Evolutionary conservation across 2,888 invertebrate genomes (phyloP).

Genomic region (Drosophila merina): DNA sequence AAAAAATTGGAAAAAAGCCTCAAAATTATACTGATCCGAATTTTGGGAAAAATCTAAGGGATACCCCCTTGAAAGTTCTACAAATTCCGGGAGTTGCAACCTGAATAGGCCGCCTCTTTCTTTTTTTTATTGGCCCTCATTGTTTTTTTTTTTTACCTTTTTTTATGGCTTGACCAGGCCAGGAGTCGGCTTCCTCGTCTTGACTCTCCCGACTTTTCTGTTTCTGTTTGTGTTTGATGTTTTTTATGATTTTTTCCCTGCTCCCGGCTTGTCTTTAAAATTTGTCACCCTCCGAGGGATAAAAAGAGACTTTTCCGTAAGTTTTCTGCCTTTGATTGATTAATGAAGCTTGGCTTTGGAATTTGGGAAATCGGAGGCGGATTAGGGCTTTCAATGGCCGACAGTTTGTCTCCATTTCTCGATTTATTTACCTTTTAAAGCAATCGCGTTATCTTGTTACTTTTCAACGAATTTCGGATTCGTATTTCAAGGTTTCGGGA

Average conservation of each 20-base stretch:
- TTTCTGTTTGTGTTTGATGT: too few relatives aligned
- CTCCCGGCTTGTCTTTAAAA: too few relatives aligned
- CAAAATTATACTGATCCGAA: too few relatives aligned
- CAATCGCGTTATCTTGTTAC: neutral
- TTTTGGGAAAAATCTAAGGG: too few relatives aligned
- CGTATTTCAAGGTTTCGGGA: slow-evolving; percentile 18
- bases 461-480: neutral
- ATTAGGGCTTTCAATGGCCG: neutral
- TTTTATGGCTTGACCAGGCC: slow-evolving; percentile 28
- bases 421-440: neutral
- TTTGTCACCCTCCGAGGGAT: too few relatives aligned
- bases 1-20: too few relatives aligned
- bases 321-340: slow-evolving; percentile 9
- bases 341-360: slow-evolving; percentile 20
- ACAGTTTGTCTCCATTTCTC: neutral
- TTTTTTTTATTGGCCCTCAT: slow-evolving; percentile 21
- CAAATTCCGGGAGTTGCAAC: slow-evolving; percentile 8
- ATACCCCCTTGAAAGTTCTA: neutral
- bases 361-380: too few relatives aligned
- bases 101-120: slow-evolving; percentile 12
- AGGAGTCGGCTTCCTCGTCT: slow-evolving; percentile 21
- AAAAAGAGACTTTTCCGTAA: too few relatives aligned
- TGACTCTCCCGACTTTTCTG: too few relatives aligned
- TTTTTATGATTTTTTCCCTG: too few relatives aligned
- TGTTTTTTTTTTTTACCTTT: slow-evolving; percentile 24